These are phyloP conservation scores for Paramormyrops hopkinsi DNA, from an alignment of 2,797 vertebrate species.

Conservation along the genomic window DNA sequence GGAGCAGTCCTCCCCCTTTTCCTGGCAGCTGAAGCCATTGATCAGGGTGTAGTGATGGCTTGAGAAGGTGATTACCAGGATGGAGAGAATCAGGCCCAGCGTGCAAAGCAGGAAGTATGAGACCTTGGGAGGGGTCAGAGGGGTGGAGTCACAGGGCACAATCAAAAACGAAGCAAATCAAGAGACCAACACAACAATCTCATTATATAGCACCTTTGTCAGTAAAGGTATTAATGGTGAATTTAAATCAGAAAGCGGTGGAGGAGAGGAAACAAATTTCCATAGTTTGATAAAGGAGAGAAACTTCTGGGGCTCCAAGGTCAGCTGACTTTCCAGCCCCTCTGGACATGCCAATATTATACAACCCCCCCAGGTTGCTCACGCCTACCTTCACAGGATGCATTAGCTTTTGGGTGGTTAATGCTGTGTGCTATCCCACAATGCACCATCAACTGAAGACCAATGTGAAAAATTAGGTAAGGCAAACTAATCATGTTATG, in stretches of 20 bases:
- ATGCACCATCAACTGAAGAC: background rate
- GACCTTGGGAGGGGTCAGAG: conserved; percentile 61
- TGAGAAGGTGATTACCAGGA: conserved; percentile 78
- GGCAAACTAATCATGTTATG: background rate
- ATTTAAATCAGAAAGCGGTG: background rate
- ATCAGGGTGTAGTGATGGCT: conserved; percentile 73
- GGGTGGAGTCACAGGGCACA: background rate
- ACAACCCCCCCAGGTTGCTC: background rate
- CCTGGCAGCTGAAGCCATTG: conserved; percentile 60
- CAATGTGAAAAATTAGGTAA: background rate
- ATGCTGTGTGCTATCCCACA: background rate
- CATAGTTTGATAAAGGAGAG: background rate
- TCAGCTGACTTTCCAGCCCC: background rate
- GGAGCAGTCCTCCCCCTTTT: conserved; percentile 52
- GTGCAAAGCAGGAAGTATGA: conserved; percentile 80
- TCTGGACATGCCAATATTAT: background rate
- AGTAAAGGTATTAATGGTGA: background rate
- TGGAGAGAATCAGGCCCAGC: conserved; percentile 70
- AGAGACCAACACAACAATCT: background rate
- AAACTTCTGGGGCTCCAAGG: background rate
- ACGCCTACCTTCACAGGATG: background rate
- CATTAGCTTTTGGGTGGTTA: background rate
- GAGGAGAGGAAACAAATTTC: background rate
- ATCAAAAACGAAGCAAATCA: background rate
- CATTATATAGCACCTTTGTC: background rate